A percentile compares a stretch with the other conserved stretches of the same genome.
Evolutionary conservation across 2,888 invertebrate genomes (phyloP).

Genomic region (Phaonia tiefii): DNA sequence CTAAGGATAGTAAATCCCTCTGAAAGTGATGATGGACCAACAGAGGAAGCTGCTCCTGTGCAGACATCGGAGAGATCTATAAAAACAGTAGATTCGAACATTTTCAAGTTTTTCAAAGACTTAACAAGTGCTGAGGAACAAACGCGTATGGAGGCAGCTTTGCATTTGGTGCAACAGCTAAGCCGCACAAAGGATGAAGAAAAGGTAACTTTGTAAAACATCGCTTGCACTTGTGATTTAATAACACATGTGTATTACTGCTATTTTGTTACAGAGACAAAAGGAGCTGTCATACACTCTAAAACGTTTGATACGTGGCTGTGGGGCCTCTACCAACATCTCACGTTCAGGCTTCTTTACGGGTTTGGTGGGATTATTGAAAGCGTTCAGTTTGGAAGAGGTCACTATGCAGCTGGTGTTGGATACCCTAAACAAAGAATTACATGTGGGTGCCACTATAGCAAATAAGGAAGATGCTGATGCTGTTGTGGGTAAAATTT

Average conservation of each 20-base stretch:
- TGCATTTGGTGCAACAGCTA: slow-evolving; percentile 71
- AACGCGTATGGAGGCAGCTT: slow-evolving; percentile 70
- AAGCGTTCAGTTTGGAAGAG: slow-evolving; percentile 77
- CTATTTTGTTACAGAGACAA: slow-evolving; percentile 81
- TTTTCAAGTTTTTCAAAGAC: slow-evolving; percentile 74
- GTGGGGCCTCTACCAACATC: slow-evolving; percentile 85
- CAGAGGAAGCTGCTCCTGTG: neutral
- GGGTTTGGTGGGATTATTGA: slow-evolving; percentile 84
- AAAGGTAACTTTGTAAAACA: slow-evolving; percentile 67
- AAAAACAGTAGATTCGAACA: slow-evolving; percentile 69
- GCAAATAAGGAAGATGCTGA: slow-evolving; percentile 86
- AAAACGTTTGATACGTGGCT: slow-evolving; percentile 86
- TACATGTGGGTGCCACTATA: slow-evolving; percentile 82
- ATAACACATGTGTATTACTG: neutral
- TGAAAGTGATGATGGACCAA: slow-evolving; percentile 24
- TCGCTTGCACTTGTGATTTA: neutral
- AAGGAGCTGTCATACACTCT: slow-evolving; percentile 85
- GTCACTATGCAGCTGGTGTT: slow-evolving; percentile 82
- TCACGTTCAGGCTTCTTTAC: slow-evolving; percentile 87
- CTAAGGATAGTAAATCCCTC: slow-evolving; percentile 4
- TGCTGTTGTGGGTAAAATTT: slow-evolving; percentile 86
- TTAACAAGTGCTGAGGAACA: slow-evolving; percentile 72
- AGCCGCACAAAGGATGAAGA: slow-evolving; percentile 69
- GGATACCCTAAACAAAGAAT: slow-evolving; percentile 84
- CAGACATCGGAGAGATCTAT: slow-evolving; percentile 40